Conservation (phyloP, 2,888 invertebrate species). For the Hedychridium roseum region DNA sequence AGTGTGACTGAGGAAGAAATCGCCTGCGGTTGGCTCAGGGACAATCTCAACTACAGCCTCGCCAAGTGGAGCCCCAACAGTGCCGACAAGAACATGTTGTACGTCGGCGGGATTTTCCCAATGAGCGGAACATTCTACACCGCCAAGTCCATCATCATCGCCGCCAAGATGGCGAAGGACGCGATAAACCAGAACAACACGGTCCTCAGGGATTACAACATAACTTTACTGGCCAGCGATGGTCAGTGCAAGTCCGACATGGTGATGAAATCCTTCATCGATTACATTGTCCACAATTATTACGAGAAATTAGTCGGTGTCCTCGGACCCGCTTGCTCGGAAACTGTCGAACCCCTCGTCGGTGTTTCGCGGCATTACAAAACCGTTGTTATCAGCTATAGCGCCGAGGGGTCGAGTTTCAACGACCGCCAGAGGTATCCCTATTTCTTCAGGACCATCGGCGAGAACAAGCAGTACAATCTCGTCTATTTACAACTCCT, state of each 20-base stretch:
- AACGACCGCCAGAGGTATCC: constrained; percentile 76
- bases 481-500: constrained; percentile 73
- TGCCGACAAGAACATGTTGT: constrained; percentile 63
- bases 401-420: constrained; percentile 79
- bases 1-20: constrained; percentile 58
- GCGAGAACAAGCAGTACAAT: constrained; percentile 77
- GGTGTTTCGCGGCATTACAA: constrained; percentile 78
- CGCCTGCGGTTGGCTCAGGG: constrained; percentile 75
- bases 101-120: constrained; percentile 78
- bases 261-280: constrained; percentile 79
- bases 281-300: constrained; percentile 69
- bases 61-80: constrained; percentile 63
- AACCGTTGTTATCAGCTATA: constrained; percentile 79
- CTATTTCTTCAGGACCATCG: constrained; percentile 82
- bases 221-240: constrained; percentile 69
- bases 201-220: constrained; percentile 70
- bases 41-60: constrained; percentile 64
- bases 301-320: constrained; percentile 74
- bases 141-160: constrained; percentile 70
- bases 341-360: constrained; percentile 81
- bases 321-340: constrained; percentile 82
- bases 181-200: constrained; percentile 70
- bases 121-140: constrained; percentile 69
- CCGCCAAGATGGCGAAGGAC: constrained; percentile 71
- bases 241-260: constrained; percentile 77